Conservation (phyloP, 2,888 invertebrate genomes). For the Tortricodes alternella region DNA sequence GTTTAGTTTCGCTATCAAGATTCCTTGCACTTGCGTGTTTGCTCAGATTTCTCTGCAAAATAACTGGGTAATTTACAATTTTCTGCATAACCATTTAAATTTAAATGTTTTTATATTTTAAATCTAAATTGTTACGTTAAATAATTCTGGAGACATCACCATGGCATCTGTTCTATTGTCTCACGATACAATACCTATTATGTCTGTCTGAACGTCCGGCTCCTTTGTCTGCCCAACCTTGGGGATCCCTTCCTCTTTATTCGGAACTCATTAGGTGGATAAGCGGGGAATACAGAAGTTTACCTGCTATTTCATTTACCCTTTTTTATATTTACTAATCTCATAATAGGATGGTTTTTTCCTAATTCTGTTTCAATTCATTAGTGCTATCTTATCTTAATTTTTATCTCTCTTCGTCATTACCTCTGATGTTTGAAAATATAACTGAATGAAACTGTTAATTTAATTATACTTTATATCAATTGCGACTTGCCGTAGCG, state of each 20-base stretch:
- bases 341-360: no score
- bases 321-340: no score
- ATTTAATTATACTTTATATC: no score
- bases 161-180: conserved; percentile 34
- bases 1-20: neutral
- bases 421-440: no score
- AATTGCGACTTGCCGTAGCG: no score
- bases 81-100: neutral
- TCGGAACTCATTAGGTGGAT: conserved; percentile 26
- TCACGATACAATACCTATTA: conserved; percentile 40
- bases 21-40: neutral
- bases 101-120: no score
- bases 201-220: conserved; percentile 36
- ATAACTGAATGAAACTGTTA: no score
- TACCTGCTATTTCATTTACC: neutral
- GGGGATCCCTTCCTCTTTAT: conserved; percentile 28
- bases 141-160: neutral
- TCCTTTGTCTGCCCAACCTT: conserved; percentile 34
- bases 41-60: neutral
- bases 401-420: no score
- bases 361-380: no score
- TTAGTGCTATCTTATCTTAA: no score
- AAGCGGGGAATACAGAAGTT: conserved; percentile 2
- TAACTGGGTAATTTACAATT: neutral
- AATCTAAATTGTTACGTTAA: no score